Conservation (phyloP, 2,888 invertebrate species). For the Spialia ferax region DNA sequence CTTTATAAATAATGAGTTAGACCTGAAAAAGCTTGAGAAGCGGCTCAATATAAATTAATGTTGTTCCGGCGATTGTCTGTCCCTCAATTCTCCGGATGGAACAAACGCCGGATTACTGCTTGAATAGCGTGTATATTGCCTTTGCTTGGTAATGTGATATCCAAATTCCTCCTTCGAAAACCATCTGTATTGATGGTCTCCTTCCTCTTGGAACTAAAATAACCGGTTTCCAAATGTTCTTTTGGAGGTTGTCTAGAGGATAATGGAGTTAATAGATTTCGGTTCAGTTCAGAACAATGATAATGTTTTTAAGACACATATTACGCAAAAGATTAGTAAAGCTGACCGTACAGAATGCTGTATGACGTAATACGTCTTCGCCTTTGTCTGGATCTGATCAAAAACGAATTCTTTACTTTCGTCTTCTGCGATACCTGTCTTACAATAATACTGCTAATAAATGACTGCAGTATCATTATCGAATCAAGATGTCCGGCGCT, state of each 20-base stretch:
- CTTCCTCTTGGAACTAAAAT: not conserved
- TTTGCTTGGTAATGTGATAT: constrained; percentile 29
- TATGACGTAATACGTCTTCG: too few relatives aligned
- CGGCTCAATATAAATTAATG: constrained; percentile 47
- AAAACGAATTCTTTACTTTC: not conserved
- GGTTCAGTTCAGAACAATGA: not conserved
- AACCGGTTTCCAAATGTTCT: not conserved
- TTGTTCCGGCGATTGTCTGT: constrained; percentile 65
- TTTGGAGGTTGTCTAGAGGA: constrained; percentile 6
- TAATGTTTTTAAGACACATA: not conserved
- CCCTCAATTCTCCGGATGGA: constrained; percentile 46
- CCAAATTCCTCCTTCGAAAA: constrained; percentile 17
- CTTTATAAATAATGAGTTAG: not conserved
- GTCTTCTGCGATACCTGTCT: not conserved
- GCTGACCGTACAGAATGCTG: not conserved
- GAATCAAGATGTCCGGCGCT: not conserved
- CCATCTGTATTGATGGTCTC: constrained; percentile 16
- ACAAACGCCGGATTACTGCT: constrained; percentile 67
- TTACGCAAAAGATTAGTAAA: not conserved
- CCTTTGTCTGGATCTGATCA: too few relatives aligned
- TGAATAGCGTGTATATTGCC: constrained; percentile 42
- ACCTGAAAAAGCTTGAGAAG: constrained; percentile 35
- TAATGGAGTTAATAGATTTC: not conserved
- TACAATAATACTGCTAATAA: not conserved
- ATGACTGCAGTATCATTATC: not conserved